Evolutionary conservation across 2,888 invertebrate genomes (phyloP).

Genomic region (Pseudococcus viburni): DNA sequence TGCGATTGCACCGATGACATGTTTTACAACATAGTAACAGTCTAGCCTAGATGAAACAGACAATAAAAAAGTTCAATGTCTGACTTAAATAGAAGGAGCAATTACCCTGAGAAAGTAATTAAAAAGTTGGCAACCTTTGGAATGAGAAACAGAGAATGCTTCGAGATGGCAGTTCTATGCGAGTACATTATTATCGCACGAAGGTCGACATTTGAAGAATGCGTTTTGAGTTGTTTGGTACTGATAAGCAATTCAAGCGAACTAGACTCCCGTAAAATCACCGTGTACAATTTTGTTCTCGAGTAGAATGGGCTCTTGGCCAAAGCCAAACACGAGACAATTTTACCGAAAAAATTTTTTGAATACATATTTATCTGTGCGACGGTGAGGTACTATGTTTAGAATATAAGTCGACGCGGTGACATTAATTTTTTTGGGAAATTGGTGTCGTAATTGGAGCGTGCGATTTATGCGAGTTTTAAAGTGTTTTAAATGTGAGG

Average conservation of each 20-base stretch:
- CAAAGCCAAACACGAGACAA: constrained; percentile 1
- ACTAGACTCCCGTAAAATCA: background rate
- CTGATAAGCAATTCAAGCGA: constrained; percentile 28
- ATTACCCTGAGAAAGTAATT: constrained; percentile 48
- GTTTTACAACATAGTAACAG: background rate
- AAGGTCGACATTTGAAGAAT: constrained; percentile 50
- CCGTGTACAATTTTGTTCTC: constrained; percentile 11
- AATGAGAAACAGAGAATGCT: background rate
- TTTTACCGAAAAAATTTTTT: constrained; percentile 34
- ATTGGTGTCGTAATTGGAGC: background rate
- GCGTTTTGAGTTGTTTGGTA: constrained; percentile 3
- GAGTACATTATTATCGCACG: constrained; percentile 8
- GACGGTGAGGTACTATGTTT: background rate
- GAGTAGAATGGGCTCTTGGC: background rate
- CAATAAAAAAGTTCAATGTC: constrained; percentile 42
- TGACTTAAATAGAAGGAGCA: constrained; percentile 25
- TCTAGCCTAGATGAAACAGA: background rate
- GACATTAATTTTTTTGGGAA: constrained; percentile 22
- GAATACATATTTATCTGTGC: background rate
- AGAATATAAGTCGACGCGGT: background rate
- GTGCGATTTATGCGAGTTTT: background rate
- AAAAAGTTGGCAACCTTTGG: constrained; percentile 39
- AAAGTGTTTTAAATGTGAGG: background rate
- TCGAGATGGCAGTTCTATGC: background rate
- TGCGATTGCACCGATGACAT: constrained; percentile 6